Base-by-base conservation (phyloP, 2,888 invertebrate genomes). In the Antheraea yamamai region DNA sequence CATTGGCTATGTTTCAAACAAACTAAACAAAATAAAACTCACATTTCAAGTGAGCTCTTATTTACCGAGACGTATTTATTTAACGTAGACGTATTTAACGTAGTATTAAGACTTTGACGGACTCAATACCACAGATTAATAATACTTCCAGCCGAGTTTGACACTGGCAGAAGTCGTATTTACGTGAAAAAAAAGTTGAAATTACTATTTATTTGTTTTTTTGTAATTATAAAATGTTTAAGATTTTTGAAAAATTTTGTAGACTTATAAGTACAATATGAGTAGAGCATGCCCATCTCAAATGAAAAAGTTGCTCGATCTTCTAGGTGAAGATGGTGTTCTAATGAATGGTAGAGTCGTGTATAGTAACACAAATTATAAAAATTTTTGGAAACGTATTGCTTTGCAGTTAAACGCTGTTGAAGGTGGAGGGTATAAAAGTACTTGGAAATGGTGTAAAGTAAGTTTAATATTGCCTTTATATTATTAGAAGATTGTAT, bases 361-460 rank as follows among this genome's bases (percentile, higher is more conserved):
- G 51, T 88, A 88, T 78, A 81, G 78, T 20, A 81, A 82, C 35
- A 84, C 84, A 0, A 88, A 83, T n/a, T 84, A 83, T 75, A 83
- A 84, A 30, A 80, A 75, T 64, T 88, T 88, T 78, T 88, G 88
- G 88, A 88, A 84, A 76, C 82, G 79, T 51, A 82, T 87, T 23
- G 86, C 88, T 16, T 55, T 77, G 12, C 81, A 87, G 73, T 78
- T 88, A 12, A 88, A 88, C 75, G 79, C 82, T 4, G 81, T 88
- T 2, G 81, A 85, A 20, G 86, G 84, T 20, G 88, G 88, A 61
- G 86, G 80, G 52, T 82, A 84, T 78, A 88, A 88, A 78, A 88
- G 85, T 73, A 82, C 84, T 71, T 87, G 84, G 82, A 87, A 88
- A 75, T 88, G 88, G 88, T 86, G 87, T 77, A 88, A 88, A 81